These are phyloP conservation scores for Drosophila bunnanda DNA, from an alignment of 2,888 invertebrate genomes.

Conservation along the genomic window DNA sequence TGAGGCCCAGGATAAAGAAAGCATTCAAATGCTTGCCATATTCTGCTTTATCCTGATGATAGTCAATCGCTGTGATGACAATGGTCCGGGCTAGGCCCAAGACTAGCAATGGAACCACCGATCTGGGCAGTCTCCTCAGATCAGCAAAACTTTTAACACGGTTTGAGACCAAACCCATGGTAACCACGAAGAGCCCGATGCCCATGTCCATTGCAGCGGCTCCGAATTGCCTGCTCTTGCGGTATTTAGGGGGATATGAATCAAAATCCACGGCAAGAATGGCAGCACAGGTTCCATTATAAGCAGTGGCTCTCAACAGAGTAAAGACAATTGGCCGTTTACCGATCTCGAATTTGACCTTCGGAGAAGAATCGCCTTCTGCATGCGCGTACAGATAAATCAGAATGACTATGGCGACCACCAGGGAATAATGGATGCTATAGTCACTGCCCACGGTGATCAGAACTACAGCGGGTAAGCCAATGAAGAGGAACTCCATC, in stretches of 20 bases:
- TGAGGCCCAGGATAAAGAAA: constrained; percentile 95
- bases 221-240: constrained; percentile 94
- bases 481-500: constrained; percentile 86
- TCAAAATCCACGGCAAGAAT: constrained; percentile 98
- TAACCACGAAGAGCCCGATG: constrained; percentile 93
- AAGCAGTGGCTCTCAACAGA: constrained; percentile 89
- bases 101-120: constrained; percentile 85
- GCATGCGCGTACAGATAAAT: constrained; percentile 45
- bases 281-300: constrained; percentile 90
- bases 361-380: background rate
- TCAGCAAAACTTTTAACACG: constrained; percentile 80
- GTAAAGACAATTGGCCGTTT: constrained; percentile 86
- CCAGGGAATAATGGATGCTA: constrained; percentile 18
- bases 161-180: constrained; percentile 91
- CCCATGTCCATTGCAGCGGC: constrained; percentile 98
- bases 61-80: constrained; percentile 88
- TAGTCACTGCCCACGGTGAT: constrained; percentile 86
- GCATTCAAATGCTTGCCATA: constrained; percentile 99
- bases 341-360: constrained; percentile 51
- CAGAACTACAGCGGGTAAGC: constrained; percentile 86
- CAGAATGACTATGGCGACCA: constrained; percentile 3
- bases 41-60: constrained; percentile 95
- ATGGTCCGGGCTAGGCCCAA: constrained; percentile 88
- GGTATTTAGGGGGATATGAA: constrained; percentile 92
- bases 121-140: constrained; percentile 64